phyloP scores from a whole-genome alignment of 1,140 invertebrate genomes.

The Leguminivora glycinivorella region DNA sequence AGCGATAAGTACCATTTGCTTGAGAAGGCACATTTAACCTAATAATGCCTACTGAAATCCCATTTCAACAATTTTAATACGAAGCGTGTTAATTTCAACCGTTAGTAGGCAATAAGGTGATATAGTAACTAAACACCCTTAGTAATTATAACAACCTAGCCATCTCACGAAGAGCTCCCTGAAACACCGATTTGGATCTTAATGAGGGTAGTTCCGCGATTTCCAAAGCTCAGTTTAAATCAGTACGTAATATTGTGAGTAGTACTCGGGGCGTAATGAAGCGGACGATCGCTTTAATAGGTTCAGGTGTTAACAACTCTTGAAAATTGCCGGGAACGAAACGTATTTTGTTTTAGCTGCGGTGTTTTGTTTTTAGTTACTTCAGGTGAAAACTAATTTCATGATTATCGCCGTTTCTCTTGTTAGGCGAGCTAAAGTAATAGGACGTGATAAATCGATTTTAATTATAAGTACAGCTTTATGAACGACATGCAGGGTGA shows the following conservation, averaged over 20 bases:
- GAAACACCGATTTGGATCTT: not conserved
- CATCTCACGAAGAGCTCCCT: not conserved
- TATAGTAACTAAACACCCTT: constrained; percentile 10
- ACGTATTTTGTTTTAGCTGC: constrained; percentile 5
- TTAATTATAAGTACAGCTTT: no score
- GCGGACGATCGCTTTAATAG: constrained; percentile 14
- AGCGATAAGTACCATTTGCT: no score
- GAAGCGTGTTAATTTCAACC: constrained; percentile 4
- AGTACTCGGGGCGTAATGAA: constrained; percentile 3
- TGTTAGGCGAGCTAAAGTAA: no score
- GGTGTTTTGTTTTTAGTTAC: not conserved
- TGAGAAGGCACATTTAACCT: not conserved
- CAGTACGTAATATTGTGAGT: constrained; percentile 9
- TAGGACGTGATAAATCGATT: no score
- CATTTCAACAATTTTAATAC: constrained; percentile 5
- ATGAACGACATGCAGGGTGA: no score
- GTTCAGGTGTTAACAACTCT: constrained; percentile 20
- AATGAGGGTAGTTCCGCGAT: constrained; percentile 4
- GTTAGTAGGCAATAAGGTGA: constrained; percentile 22
- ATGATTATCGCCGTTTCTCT: no score
- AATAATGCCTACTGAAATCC: not conserved
- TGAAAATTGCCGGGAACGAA: constrained; percentile 2
- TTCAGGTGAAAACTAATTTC: no score
- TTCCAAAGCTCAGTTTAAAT: constrained; percentile 17
- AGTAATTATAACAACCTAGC: constrained; percentile 3